phyloP scores from a whole-genome alignment of 2,797 vertebrate genomes.

The Podarcis siculus region DNA sequence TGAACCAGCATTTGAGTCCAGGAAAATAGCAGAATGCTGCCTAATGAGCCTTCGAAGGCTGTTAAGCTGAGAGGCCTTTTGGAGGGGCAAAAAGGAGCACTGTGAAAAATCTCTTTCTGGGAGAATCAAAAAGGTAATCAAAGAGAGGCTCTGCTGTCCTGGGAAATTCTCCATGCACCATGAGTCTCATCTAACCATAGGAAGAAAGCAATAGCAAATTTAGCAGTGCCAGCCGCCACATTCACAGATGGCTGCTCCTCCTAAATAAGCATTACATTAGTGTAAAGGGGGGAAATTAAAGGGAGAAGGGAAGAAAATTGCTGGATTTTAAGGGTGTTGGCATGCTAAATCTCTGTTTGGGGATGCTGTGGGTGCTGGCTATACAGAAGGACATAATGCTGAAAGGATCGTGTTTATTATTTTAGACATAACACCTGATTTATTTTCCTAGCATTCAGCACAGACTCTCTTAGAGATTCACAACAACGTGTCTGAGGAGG shows the following conservation, averaged over 20 bases:
- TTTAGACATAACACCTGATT: constrained; percentile 21
- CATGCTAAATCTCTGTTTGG: constrained; percentile 70
- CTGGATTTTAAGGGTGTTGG: constrained; percentile 65
- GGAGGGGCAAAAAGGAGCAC: constrained; percentile 6
- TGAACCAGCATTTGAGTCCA: constrained; percentile 2
- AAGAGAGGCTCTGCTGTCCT: constrained; percentile 51
- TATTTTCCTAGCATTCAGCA: constrained; percentile 25
- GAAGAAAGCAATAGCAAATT: constrained; percentile 64
- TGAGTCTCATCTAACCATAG: constrained; percentile 63
- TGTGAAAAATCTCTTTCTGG: constrained; percentile 29
- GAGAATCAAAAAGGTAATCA: constrained; percentile 58
- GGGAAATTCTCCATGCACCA: constrained; percentile 65
- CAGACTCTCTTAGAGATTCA: constrained; percentile 27
- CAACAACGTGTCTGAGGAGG: constrained; percentile 28
- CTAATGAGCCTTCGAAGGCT: background rate
- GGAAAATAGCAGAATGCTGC: constrained; percentile 34
- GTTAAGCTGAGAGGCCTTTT: constrained; percentile 32
- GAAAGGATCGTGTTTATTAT: constrained; percentile 59
- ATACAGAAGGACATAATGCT: constrained; percentile 61
- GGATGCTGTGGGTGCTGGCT: constrained; percentile 54
- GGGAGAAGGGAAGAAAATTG: constrained; percentile 64
- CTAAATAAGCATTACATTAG: constrained; percentile 82
- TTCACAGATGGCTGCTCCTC: constrained; percentile 75
- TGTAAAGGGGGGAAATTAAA: constrained; percentile 62
- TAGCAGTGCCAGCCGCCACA: constrained; percentile 68